Percentiles rank a stretch among this genome's conserved stretches.
Evolutionary conservation across 2,888 invertebrate species (phyloP).

Genomic region (Heteromyza rotundicornis): DNA sequence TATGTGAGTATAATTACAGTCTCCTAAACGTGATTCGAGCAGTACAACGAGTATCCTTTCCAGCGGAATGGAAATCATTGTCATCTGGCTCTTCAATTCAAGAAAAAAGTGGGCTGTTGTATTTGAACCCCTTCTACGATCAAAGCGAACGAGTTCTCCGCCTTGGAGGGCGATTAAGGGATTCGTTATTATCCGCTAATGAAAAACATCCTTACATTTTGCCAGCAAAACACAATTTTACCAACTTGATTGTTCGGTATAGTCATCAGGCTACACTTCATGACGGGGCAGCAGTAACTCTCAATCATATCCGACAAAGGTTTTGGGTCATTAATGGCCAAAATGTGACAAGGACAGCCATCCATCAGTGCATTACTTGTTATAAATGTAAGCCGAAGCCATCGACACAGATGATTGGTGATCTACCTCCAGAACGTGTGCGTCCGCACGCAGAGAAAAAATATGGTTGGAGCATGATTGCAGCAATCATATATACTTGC

Average conservation of each 20-base stretch:
- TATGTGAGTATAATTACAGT: not conserved
- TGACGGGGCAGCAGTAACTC: conserved; percentile 6
- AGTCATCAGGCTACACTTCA: conserved; percentile 9
- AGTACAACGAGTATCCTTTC: conserved; percentile 12
- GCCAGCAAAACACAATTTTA: conserved; percentile 16
- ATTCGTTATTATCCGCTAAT: conserved; percentile 5
- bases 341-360: not conserved
- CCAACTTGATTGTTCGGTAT: not conserved
- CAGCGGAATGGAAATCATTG: conserved; percentile 14
- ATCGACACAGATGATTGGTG: conserved; percentile 14
- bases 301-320: not conserved
- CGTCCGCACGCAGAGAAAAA: conserved; percentile 1
- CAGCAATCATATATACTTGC: too few relatives aligned
- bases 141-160: conserved; percentile 6
- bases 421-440: conserved; percentile 7
- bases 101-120: conserved; percentile 9
- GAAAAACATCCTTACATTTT: conserved; percentile 17
- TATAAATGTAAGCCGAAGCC: conserved; percentile 8
- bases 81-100: conserved; percentile 5
- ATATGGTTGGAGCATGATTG: too few relatives aligned
- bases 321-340: conserved; percentile 14
- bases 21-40: not conserved
- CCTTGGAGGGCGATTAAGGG: conserved; percentile 12
- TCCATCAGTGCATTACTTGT: conserved; percentile 14
- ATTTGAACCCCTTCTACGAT: conserved; percentile 15